These are phyloP conservation scores for Naso thynnoides DNA, from an alignment of 2,797 vertebrate species.

Conservation along the genomic window DNA sequence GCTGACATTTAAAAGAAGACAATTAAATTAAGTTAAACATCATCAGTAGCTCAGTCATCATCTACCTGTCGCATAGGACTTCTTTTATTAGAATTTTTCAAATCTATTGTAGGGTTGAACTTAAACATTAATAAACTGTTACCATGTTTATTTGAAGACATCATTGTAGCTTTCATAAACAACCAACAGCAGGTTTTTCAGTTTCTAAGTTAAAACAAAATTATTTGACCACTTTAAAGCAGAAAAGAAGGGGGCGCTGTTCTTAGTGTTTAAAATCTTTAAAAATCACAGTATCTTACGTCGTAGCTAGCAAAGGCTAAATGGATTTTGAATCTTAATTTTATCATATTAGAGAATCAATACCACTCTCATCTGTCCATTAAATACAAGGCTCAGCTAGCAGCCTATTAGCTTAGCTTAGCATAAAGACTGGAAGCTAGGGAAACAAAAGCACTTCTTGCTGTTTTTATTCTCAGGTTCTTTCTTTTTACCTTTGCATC, in stretches of 20 bases:
- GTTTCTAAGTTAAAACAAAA: background rate
- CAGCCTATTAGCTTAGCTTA: background rate
- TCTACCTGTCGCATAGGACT: background rate
- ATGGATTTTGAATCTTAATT: too few relatives aligned
- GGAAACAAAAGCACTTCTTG: background rate
- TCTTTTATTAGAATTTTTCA: background rate
- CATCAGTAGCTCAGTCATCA: background rate
- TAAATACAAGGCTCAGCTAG: background rate
- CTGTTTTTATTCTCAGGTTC: background rate
- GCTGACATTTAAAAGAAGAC: conserved; percentile 47
- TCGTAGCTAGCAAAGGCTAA: too few relatives aligned
- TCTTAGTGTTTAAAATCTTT: too few relatives aligned
- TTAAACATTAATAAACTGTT: background rate
- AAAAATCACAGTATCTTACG: too few relatives aligned
- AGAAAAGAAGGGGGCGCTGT: background rate
- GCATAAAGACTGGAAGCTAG: background rate
- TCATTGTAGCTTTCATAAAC: background rate
- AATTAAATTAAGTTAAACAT: conserved; percentile 9
- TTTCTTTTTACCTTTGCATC: conserved; percentile 91
- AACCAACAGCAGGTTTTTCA: too few relatives aligned
- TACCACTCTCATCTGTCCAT: background rate
- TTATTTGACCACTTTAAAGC: background rate
- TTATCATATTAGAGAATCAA: too few relatives aligned
- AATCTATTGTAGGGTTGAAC: background rate
- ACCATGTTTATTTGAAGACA: background rate